Base-by-base conservation (phyloP, 2,113 vertebrate genomes). In the Microcebus lehilahytsara region DNA sequence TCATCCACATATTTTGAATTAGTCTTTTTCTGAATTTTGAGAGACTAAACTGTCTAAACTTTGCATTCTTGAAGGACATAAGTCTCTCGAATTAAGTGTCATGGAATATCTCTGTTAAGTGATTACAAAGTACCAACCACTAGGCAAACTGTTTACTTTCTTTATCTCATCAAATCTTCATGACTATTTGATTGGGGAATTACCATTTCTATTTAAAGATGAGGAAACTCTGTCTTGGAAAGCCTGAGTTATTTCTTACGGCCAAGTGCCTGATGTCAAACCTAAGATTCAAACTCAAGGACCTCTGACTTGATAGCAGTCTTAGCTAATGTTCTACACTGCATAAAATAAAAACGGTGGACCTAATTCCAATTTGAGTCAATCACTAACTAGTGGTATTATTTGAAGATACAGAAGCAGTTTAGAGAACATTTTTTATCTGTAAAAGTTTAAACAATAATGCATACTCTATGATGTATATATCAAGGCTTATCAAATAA, bases 11-110 rank as follows among this genome's bases (percentile, higher is more conserved):
- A 80, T 22, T 49, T 25, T 77, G 69, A 49, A 14, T 34, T 51
- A 46, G 69, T 79, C 66, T n/a, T n/a, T 67, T 80, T 92, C 34
- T 85, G 9, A 96, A 86, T 90, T 95, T 74, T 85, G 17, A 85
- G 8, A 16, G 16, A 58, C 27, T 51, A 49, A 58, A 16, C 64
- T 37, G 67, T 32, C 3, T 69, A 62, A 74, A 56, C 14, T 37
- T 58, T 30, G 11, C 5, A 17, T 56, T 64, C 22, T 69, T 19
- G 23, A 30, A 71, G 53, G 19, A 75, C 10, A 91, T n/a, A 83
- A 81, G 6, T 14, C 7, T 95, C 6, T 87, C 14, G 32, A 78
- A 37, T 77, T 23, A 62, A 81, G 40, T 93, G 53, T 30, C 46
- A 77, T 25, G 14, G 51, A 37, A 46, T 46, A 56, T 14, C 30